Evolutionary conservation across 1,140 invertebrate genomes (phyloP).

Genomic region (Plodia interpunctella): DNA sequence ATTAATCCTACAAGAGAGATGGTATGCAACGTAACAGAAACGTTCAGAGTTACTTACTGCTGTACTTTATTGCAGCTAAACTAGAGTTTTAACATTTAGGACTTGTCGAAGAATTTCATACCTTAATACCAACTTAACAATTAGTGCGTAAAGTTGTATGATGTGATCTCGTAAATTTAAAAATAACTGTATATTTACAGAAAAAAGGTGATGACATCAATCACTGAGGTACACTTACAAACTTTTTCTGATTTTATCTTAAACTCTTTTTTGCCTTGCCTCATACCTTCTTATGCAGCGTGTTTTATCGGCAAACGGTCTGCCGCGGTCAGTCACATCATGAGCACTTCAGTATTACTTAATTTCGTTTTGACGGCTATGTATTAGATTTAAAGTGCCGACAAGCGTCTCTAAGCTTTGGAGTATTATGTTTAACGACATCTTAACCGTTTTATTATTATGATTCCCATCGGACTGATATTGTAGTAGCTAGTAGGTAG

Average conservation of each 20-base stretch:
- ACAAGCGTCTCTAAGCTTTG: not conserved
- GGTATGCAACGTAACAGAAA: slow-evolving; percentile 21
- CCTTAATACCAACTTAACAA: too few relatives aligned
- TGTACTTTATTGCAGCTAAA: not conserved
- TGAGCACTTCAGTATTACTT: slow-evolving; percentile 3
- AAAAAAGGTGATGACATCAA: not conserved
- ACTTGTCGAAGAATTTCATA: too few relatives aligned
- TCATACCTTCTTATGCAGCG: not conserved
- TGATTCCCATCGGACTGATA: not conserved
- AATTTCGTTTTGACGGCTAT: slow-evolving; percentile 8
- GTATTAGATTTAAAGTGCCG: slow-evolving; percentile 2
- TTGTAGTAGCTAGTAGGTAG: too few relatives aligned
- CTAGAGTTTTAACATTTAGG: not conserved
- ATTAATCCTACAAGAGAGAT: slow-evolving; percentile 36
- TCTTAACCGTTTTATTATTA: not conserved
- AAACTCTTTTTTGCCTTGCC: slow-evolving; percentile 4
- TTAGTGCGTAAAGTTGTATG: not conserved
- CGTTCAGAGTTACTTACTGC: not conserved
- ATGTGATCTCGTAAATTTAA: not conserved
- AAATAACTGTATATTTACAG: too few relatives aligned
- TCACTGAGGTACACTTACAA: slow-evolving; percentile 3
- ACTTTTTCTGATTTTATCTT: slow-evolving; percentile 7
- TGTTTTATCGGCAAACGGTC: slow-evolving; percentile 5
- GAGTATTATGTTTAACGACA: not conserved
- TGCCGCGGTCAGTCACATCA: slow-evolving; percentile 5